Evolutionary conservation across 2,797 vertebrate genomes (phyloP).

Genomic region (Esox lucius): DNA sequence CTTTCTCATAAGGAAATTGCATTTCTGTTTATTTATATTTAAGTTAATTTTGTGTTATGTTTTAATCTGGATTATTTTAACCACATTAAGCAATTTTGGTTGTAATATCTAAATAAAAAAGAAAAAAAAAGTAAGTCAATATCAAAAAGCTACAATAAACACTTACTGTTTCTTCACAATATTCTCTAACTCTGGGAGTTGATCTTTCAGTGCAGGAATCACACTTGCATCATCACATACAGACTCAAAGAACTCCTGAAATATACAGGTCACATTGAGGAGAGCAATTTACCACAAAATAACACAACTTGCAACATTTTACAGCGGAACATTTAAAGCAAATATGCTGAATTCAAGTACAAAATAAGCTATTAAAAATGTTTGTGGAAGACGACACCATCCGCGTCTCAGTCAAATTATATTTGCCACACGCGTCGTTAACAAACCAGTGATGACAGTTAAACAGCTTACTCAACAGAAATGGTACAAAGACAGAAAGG

Average conservation of each 20-base stretch:
- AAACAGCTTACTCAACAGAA: too few species aligned
- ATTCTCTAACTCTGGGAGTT: slow-evolving; percentile 87
- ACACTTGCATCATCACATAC: slow-evolving; percentile 88
- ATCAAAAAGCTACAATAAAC: background rate
- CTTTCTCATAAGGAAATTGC: too few species aligned
- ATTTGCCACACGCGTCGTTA: too few species aligned
- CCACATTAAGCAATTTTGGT: too few species aligned
- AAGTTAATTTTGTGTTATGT: too few species aligned
- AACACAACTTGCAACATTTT: background rate
- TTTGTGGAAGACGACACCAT: background rate
- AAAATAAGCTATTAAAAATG: background rate
- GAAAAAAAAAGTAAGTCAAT: too few species aligned
- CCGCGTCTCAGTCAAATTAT: too few species aligned
- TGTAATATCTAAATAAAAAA: too few species aligned
- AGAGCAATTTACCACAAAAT: background rate
- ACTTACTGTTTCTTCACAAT: slow-evolving; percentile 89
- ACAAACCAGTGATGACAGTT: too few species aligned
- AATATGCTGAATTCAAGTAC: background rate
- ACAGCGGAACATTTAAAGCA: background rate
- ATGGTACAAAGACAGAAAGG: too few species aligned
- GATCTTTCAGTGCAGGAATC: slow-evolving; percentile 86
- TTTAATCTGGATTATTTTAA: too few species aligned
- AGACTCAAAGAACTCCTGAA: slow-evolving; percentile 91
- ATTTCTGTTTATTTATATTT: too few species aligned
- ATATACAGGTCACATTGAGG: slow-evolving; percentile 41